phyloP scores from a whole-genome alignment of 1,140 invertebrate genomes.

The Atta texana region DNA sequence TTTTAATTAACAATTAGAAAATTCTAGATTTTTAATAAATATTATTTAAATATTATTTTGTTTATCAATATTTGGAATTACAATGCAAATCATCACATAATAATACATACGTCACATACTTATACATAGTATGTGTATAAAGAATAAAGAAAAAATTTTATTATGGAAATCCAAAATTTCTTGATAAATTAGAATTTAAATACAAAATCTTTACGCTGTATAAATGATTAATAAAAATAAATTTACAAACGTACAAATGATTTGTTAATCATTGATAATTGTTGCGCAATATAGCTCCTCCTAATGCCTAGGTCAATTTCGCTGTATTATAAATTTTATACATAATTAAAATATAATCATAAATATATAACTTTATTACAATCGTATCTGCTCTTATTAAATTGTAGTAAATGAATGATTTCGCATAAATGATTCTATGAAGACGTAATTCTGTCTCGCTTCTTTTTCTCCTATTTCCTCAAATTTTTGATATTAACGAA shows the following conservation, averaged over 20 bases:
- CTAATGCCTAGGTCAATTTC: no score
- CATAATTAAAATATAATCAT: neutral
- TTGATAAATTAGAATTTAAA: neutral
- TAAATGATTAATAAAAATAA: neutral
- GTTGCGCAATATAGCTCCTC: no score
- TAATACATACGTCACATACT: neutral
- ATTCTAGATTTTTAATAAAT: neutral
- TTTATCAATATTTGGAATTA: neutral
- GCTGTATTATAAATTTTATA: neutral
- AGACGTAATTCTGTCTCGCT: neutral
- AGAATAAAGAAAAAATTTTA: neutral
- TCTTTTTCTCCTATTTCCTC: neutral
- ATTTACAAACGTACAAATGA: neutral
- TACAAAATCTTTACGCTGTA: neutral
- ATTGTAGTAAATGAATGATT: no score
- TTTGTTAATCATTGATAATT: no score
- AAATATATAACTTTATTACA: no score
- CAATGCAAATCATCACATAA: neutral
- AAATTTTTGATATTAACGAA: neutral
- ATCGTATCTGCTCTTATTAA: neutral
- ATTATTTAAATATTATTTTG: neutral
- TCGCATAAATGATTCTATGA: no score
- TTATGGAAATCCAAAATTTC: neutral
- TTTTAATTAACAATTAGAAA: neutral
- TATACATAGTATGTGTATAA: no score